These are phyloP conservation scores for Mellivora capensis DNA, from an alignment of 2,113 vertebrate genomes.

Conservation along the genomic window DNA sequence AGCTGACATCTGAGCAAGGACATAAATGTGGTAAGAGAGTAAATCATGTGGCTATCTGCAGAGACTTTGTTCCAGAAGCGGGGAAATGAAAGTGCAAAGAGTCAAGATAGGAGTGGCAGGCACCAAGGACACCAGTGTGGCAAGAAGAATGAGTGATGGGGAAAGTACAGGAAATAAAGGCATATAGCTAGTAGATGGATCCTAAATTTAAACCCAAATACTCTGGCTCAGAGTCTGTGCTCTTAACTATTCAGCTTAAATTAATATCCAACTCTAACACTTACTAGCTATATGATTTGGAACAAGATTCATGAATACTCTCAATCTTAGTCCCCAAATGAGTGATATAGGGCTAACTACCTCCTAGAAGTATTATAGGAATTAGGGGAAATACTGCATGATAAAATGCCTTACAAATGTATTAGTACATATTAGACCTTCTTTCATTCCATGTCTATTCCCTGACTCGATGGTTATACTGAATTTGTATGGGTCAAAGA, in stretches of 20 bases:
- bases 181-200: not conserved
- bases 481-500: not conserved
- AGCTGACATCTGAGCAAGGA: not conserved
- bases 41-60: not conserved
- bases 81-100: not conserved
- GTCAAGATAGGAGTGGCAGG: not conserved
- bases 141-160: not conserved
- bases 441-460: fast-evolving
- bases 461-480: not conserved
- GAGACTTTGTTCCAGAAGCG: not conserved
- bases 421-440: not conserved
- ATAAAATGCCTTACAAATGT: not conserved
- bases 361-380: not conserved
- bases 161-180: not conserved
- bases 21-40: not conserved
- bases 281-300: not conserved
- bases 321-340: not conserved
- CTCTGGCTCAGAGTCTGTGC: not conserved
- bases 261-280: not conserved
- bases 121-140: not conserved
- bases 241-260: not conserved
- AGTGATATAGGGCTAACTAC: not conserved
- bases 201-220: not conserved
- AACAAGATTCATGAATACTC: not conserved
- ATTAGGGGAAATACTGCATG: not conserved